These are phyloP conservation scores for Drosophila dunni DNA, from an alignment of 1,140 invertebrate genomes.

Conservation along the genomic window DNA sequence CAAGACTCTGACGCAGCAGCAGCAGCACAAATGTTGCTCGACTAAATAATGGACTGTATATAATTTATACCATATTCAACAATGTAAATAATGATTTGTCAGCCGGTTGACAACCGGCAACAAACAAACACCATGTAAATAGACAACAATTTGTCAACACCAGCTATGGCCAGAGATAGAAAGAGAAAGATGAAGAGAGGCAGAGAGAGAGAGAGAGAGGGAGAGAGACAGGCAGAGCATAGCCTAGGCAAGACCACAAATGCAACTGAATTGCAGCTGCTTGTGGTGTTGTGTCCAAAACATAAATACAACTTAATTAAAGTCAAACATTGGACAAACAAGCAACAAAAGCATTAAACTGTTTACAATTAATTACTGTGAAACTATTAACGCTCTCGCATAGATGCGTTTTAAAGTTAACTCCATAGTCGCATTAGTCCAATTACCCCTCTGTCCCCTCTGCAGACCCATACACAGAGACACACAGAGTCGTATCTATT, in stretches of 20 bases:
- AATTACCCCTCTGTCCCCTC: not conserved
- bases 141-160: slow-evolving; percentile 72
- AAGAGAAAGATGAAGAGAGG: not conserved
- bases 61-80: slow-evolving; percentile 73
- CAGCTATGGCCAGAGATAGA: slow-evolving; percentile 11
- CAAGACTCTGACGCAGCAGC: slow-evolving; percentile 21
- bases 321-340: slow-evolving; percentile 44
- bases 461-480: not conserved
- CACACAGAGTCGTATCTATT: not conserved
- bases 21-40: slow-evolving; percentile 12
- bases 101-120: slow-evolving; percentile 60
- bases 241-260: slow-evolving; percentile 19
- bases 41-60: slow-evolving; percentile 67
- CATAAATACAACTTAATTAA: slow-evolving; percentile 83
- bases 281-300: slow-evolving; percentile 62
- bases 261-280: slow-evolving; percentile 36
- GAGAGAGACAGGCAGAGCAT: not conserved
- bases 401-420: slow-evolving; percentile 18
- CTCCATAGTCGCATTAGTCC: slow-evolving; percentile 16
- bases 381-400: slow-evolving; percentile 52
- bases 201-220: too few relatives aligned
- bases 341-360: slow-evolving; percentile 57
- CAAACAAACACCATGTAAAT: slow-evolving; percentile 72
- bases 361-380: slow-evolving; percentile 74
- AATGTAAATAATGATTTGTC: slow-evolving; percentile 80